phyloP scores from a whole-genome alignment of 2,797 vertebrate genomes.

The Hipposideros larvatus region DNA sequence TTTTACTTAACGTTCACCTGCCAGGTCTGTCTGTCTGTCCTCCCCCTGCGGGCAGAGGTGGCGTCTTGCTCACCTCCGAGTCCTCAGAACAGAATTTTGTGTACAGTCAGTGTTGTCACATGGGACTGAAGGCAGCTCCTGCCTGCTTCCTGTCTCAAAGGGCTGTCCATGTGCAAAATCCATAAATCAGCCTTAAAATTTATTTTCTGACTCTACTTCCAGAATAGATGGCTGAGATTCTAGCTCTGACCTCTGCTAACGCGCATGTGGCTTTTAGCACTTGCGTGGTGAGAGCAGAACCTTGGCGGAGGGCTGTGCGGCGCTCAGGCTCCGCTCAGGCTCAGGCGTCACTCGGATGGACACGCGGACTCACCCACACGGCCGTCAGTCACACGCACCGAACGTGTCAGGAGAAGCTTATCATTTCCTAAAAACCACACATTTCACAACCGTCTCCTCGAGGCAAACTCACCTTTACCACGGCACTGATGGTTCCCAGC shows the following conservation, averaged over 20 bases:
- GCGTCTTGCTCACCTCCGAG: rapidly evolving
- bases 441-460: neutral
- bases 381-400: neutral
- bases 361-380: rapidly evolving
- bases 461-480: neutral
- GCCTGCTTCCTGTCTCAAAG: neutral
- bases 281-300: neutral
- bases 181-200: neutral
- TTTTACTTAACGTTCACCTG: neutral
- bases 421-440: neutral
- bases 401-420: neutral
- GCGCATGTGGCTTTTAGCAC: neutral
- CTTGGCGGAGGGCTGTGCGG: neutral
- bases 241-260: neutral
- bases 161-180: rapidly evolving
- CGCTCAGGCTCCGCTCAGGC: neutral
- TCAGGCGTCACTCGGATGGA: rapidly evolving
- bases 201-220: neutral
- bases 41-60: rapidly evolving
- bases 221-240: neutral
- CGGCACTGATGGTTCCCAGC: rapidly evolving
- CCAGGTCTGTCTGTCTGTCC: neutral
- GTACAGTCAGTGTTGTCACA: rapidly evolving
- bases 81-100: neutral
- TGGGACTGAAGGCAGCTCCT: too few relatives aligned